Percentiles rank a stretch among this genome's conserved stretches.
phyloP scores from a whole-genome alignment of 2,888 invertebrate genomes.

The Macaria notata region DNA sequence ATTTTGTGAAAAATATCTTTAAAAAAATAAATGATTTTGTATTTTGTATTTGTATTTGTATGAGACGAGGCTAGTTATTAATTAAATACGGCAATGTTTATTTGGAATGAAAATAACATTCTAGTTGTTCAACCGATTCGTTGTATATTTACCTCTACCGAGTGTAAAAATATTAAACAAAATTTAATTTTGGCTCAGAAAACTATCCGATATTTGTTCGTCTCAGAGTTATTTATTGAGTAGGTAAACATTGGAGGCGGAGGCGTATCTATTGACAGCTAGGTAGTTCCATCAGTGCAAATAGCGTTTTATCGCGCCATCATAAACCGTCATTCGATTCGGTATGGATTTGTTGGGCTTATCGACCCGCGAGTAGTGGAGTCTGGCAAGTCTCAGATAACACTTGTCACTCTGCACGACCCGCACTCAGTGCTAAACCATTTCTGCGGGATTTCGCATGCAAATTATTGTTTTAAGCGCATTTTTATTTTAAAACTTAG shows the following conservation, averaged over 20 bases:
- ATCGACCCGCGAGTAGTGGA: conserved; percentile 48
- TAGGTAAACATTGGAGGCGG: conserved; percentile 5
- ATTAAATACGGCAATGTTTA: conserved; percentile 7
- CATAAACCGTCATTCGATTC: conserved; percentile 50
- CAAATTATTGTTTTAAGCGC: conserved; percentile 23
- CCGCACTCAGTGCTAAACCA: conserved; percentile 35
- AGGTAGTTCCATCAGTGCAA: conserved; percentile 38
- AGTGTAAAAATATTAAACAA: neutral
- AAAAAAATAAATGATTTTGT: too few relatives aligned
- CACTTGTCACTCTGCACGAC: conserved; percentile 45
- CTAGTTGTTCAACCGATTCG: conserved; percentile 3
- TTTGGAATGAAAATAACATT: conserved; percentile 6
- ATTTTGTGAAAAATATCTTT: too few relatives aligned
- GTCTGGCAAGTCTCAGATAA: conserved; percentile 53
- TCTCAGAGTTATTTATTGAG: conserved; percentile 2
- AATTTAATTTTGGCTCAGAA: neutral
- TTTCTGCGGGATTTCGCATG: conserved; percentile 33
- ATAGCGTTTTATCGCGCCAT: conserved; percentile 47
- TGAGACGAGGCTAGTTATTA: conserved; percentile 3
- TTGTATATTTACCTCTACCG: neutral
- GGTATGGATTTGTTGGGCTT: conserved; percentile 47
- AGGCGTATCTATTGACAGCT: conserved; percentile 3
- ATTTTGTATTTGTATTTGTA: too few relatives aligned
- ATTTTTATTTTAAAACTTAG: conserved; percentile 11
- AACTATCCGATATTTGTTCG: neutral